A percentile compares a stretch with the other conserved stretches of the same genome.
Evolutionary conservation across 1,140 invertebrate genomes (phyloP).

Genomic region (Pogonomyrmex barbatus): DNA sequence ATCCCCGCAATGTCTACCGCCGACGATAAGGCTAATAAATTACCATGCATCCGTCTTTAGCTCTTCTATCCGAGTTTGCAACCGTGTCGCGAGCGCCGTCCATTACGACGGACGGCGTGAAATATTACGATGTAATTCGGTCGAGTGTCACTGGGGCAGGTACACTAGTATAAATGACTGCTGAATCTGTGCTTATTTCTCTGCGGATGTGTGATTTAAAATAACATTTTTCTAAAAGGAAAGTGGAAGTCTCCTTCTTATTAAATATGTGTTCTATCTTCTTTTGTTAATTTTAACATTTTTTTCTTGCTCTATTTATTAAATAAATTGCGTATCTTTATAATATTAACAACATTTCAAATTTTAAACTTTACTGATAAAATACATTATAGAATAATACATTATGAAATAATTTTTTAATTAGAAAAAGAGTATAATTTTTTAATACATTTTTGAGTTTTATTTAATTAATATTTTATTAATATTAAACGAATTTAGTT

Average conservation of each 20-base stretch:
- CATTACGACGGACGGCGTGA: constrained; percentile 42
- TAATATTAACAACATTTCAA: not conserved
- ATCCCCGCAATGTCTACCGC: constrained; percentile 35
- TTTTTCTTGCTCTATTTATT: not conserved
- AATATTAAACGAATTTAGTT: not conserved
- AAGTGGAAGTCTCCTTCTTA: not conserved
- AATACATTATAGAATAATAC: not conserved
- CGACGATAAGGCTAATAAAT: constrained; percentile 55
- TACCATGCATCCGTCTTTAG: constrained; percentile 49
- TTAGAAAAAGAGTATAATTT: not conserved
- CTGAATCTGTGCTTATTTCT: constrained; percentile 47
- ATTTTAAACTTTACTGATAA: not conserved
- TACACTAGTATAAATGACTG: constrained; percentile 51
- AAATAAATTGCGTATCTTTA: not conserved
- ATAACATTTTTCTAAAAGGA: constrained; percentile 39
- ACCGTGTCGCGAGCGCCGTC: constrained; percentile 44
- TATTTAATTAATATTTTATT: no score
- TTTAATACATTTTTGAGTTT: not conserved
- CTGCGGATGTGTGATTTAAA: not conserved
- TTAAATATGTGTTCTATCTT: constrained; percentile 15
- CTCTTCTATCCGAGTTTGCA: constrained; percentile 51
- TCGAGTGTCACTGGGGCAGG: constrained; percentile 47
- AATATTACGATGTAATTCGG: constrained; percentile 58
- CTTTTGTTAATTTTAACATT: not conserved
- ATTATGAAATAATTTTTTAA: not conserved